Evolutionary conservation across 1,140 invertebrate species (phyloP), one percentile per base, ranked within the genome.

Genomic region (Musca vetustissima): DNA sequence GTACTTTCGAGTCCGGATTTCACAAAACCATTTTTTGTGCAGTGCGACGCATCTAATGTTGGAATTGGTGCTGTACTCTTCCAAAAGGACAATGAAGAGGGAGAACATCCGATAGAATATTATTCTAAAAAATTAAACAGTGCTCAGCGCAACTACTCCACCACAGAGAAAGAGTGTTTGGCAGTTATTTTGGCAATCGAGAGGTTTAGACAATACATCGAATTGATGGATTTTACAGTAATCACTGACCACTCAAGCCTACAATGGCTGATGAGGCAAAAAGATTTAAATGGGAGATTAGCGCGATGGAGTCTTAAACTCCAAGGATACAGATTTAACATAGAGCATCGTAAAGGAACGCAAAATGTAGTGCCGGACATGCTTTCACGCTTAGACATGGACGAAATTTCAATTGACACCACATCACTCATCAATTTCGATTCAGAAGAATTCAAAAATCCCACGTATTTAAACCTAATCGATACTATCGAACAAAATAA

Each of bases 351-450:
- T 7, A 72, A 72, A 11, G 78, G 77, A n/a, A 52, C n/a, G 6
- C 69, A 80, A 22, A 73, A 79, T 55, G 49, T 76, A 1, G 72
- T 78, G 25, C 73, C 77, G 0, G 76, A 80, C 48, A 70, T 72
- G 0, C 22, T 80, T 0, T 74, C 74, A 19, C 49, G 78, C 11
- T n/a, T 53, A 6, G 25, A 55, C 52, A 52, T 64, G 17, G 70
- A 67, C 8, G 66, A 67, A 53, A 22, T 67, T 1, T 1, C n/a
- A 13, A 17, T 21, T 17, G 13, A 17, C 13, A 22, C 15, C 1
- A 8, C 28, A 3, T 28, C 21, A 11, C 17, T 22, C 15, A 25
- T 66, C 17, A 47, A 66, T 24, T 52, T 66, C 43, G 15, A 66
- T 22, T 66, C 64, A 17, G 15, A 24, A 9, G 22, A 6, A 13